Percentiles rank a stretch among this genome's conserved stretches.
These are phyloP conservation scores for Gallinago media DNA, from an alignment of 2,113 vertebrate species.

Conservation along the genomic window DNA sequence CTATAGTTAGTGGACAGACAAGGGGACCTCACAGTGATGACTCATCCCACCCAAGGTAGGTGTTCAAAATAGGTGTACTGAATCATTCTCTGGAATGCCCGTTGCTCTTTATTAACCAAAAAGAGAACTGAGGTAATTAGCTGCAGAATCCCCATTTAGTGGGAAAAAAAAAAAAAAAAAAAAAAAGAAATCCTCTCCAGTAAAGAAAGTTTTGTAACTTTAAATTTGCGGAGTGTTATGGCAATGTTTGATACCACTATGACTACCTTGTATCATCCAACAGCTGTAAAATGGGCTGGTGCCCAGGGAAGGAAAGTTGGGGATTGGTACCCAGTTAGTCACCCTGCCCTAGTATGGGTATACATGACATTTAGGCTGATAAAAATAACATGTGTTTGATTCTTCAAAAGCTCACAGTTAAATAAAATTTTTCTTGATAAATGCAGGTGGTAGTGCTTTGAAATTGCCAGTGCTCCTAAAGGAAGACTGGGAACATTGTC, in stretches of 20 bases:
- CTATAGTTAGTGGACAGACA: neutral
- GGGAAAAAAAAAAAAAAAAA: fast-evolving
- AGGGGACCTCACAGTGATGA: neutral
- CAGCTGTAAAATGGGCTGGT: neutral
- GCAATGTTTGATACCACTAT: neutral
- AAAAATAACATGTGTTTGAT: neutral
- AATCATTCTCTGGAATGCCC: neutral
- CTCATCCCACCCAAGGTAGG: neutral
- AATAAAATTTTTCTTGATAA: neutral
- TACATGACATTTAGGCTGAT: fast-evolving
- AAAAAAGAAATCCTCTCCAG: neutral
- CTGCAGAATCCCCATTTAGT: neutral
- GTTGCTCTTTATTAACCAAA: neutral
- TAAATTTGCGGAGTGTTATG: neutral
- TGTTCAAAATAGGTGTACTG: neutral
- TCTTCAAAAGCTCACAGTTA: neutral
- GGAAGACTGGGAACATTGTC: neutral
- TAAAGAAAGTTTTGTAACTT: neutral
- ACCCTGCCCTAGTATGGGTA: neutral
- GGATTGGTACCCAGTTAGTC: neutral
- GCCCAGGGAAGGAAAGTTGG: neutral
- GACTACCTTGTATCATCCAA: neutral
- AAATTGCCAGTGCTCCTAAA: neutral
- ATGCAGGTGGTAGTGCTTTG: neutral
- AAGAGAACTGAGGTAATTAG: neutral